Evolutionary conservation across 2,888 invertebrate genomes (phyloP), one percentile per base, ranked within the genome.

Genomic region (Tenthredo distinguenda): DNA sequence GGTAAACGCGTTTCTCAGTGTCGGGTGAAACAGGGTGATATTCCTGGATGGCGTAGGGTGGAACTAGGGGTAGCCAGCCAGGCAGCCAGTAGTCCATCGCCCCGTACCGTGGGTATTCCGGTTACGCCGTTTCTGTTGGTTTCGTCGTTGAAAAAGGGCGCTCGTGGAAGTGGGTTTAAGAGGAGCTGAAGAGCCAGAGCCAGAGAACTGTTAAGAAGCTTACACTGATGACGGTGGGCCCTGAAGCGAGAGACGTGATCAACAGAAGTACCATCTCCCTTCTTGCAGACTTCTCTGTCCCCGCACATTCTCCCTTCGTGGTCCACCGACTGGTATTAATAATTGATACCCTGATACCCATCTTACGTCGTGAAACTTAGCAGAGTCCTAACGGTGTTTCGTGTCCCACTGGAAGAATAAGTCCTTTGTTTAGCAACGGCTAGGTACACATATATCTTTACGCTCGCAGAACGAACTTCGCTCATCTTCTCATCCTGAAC

Each of bases 201-300:
- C 68, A 68, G 83, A 83, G 83, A 83, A 82, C 76, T 74, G 76
- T 85, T 84, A 85, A 85, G 85, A 74, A 85, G 85, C 85, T 85
- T 85, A 84, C 84, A 55, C 76, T 84, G 84, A 84, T 50, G 84
- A 84, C 84, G 85, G 47, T 34, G 84, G 72, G 72, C 47, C 71
- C 74, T 85, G 68, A 71, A 85, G 84, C 74, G 62, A 84, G 84
- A 85, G 85, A 85, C 85, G 82, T 82, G 83, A 85, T 85, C 85
- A 72, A 65, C 85, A 84, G 84, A 76, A 83, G 84, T 74, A 62
- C 82, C 84, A 40, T 31, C 55, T 21, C 40, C 50, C 71, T 68
- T 47, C 82, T 71, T 50, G 58, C 82, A 50, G 40, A 15, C 65
- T 21, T 34, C 62, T 65, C 83, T 40, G 40, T 83, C 31, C 47